Evolutionary conservation across 2,888 invertebrate species (phyloP), one percentile per base, ranked within the genome.

Genomic region (Thecocarcelia acutangulata): DNA sequence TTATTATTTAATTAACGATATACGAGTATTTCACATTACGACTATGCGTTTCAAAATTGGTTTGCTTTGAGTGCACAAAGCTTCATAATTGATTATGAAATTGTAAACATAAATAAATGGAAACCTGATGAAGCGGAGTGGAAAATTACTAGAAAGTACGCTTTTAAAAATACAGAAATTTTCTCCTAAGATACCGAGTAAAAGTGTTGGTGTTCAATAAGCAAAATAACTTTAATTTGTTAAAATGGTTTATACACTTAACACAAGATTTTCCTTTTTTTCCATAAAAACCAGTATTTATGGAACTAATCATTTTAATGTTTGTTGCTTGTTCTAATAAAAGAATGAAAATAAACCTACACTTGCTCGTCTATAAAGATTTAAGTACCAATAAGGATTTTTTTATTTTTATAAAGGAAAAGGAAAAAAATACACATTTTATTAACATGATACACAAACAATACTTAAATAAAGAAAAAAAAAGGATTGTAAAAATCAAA

Each of bases 251-350:
- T 24, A 24, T 3, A 5, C 24, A 24, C 24, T 24, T 24, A n/a
- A n/a, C n/a, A n/a, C n/a, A 28, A 0, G n/a, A 9, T 28, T 15
- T 33, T 54, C 28, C 15, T 28, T 15, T n/a, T n/a, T n/a, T n/a
- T n/a, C n/a, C n/a, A 37, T 1, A 42, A 15, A 66, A 50, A 50
- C 3, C 12, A 17, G 15, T 15, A 24, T 13, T 12, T 75, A 72
- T 24, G 42, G 50, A 64, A 64, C 58, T 72, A 73, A 78, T 78
- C 66, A 72, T 72, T 78, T 73, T 59, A 72, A 66, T 78, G 58
- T 37, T 66, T 37, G 15, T 66, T 66, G 24, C 28, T 52, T 54
- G 42, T 42, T 37, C 1, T n/a, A 58, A 68, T 44, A 33, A n/a
- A 58, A 6, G 11, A n/a, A 52, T 58, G 24, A 6, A 15, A 24